These are phyloP conservation scores for Geotrupes spiniger DNA, from an alignment of 2,888 invertebrate genomes.

Conservation along the genomic window DNA sequence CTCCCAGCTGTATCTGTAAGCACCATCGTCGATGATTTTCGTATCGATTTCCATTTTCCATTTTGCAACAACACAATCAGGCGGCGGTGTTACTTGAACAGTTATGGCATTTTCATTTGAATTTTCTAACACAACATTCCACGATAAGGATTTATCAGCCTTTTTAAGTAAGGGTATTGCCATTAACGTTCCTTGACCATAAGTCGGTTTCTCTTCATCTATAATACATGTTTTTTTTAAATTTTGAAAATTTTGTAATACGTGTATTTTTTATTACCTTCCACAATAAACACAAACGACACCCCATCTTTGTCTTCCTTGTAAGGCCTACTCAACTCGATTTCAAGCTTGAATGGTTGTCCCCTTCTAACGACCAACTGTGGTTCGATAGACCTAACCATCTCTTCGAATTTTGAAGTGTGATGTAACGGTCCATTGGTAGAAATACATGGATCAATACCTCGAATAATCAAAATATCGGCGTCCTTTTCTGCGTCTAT, in stretches of 20 bases:
- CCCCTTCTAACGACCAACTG: constrained; percentile 80
- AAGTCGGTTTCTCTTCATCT: constrained; percentile 74
- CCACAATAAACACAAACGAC: constrained; percentile 78
- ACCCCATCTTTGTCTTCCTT: constrained; percentile 72
- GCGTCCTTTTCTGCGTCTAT: constrained; percentile 30
- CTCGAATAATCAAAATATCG: constrained; percentile 64
- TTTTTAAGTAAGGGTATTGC: constrained; percentile 70
- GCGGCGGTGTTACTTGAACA: constrained; percentile 67
- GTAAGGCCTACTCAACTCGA: constrained; percentile 73
- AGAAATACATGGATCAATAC: constrained; percentile 69
- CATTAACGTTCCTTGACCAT: constrained; percentile 76
- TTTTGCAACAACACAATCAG: constrained; percentile 72
- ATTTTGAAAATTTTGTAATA: constrained; percentile 15
- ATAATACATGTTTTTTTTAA: constrained; percentile 34
- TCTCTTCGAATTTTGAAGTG: constrained; percentile 75
- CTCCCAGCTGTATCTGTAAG: constrained; percentile 74
- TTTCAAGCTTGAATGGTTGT: constrained; percentile 71
- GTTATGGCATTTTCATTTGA: constrained; percentile 59
- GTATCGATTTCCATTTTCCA: constrained; percentile 85
- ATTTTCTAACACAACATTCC: constrained; percentile 72
- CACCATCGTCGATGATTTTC: constrained; percentile 64
- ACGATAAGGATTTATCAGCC: constrained; percentile 61
- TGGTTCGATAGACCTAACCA: constrained; percentile 56
- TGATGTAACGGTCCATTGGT: constrained; percentile 76
- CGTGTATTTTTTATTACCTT: no score